A percentile compares a stretch with the other conserved stretches of the same genome.
phyloP scores from a whole-genome alignment of 2,888 invertebrate species.

The Nasonia oneida region DNA sequence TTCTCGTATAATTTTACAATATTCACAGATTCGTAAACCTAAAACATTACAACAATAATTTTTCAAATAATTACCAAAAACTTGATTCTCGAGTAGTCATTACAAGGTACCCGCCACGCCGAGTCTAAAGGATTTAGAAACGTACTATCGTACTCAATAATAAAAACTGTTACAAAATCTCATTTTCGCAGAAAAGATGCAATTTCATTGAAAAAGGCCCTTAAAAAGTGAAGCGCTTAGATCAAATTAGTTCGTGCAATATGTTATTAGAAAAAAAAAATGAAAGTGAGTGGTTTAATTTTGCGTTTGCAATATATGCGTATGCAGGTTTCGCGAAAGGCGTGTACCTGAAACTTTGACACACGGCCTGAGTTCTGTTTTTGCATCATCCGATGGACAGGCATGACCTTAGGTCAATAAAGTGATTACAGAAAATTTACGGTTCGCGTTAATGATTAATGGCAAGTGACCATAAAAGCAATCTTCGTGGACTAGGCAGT shows the following conservation, averaged over 20 bases:
- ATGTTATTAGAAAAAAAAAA: slow-evolving; percentile 28
- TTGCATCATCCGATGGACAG: background rate
- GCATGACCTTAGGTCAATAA: slow-evolving; percentile 20
- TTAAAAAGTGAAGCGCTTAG: slow-evolving; percentile 31
- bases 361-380: background rate
- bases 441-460: slow-evolving; percentile 2
- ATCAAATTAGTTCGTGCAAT: slow-evolving; percentile 22
- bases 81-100: slow-evolving; percentile 11
- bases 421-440: slow-evolving; percentile 41
- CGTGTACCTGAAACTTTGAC: background rate
- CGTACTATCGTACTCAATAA: background rate
- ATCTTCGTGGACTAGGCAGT: slow-evolving; percentile 37
- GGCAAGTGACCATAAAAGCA: slow-evolving; percentile 38
- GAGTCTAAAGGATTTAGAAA: slow-evolving; percentile 50
- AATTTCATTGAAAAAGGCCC: slow-evolving; percentile 34
- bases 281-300: slow-evolving; percentile 10
- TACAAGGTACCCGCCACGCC: slow-evolving; percentile 22
- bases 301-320: background rate
- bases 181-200: slow-evolving; percentile 2
- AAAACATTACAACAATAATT: slow-evolving; percentile 26
- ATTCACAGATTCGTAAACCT: slow-evolving; percentile 58
- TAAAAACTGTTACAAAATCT: slow-evolving; percentile 51
- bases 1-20: slow-evolving; percentile 57
- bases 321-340: background rate
- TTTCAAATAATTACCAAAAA: slow-evolving; percentile 49